phyloP scores from a whole-genome alignment of 2,888 invertebrate genomes.

The Lottia scabra region DNA sequence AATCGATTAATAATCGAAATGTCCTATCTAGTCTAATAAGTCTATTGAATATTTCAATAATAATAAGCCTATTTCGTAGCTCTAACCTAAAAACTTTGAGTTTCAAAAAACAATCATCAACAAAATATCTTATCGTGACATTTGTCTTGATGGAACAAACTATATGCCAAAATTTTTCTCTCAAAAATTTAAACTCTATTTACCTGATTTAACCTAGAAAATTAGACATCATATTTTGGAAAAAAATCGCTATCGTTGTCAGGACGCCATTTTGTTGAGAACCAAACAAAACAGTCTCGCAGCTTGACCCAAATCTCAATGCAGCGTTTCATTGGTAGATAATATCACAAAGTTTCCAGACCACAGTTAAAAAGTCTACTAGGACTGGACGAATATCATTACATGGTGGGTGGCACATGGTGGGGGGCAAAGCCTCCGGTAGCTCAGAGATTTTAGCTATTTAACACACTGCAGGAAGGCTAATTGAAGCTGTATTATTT shows the following conservation, averaged over 20 bases:
- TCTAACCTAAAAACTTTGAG: no score
- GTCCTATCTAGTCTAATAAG: not conserved
- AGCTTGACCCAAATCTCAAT: not conserved
- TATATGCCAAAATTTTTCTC: not conserved
- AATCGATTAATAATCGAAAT: no score
- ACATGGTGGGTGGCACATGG: no score
- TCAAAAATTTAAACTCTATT: not conserved
- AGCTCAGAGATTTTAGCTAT: no score
- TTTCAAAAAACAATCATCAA: not conserved
- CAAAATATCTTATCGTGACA: not conserved
- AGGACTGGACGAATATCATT: no score
- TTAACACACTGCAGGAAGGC: no score
- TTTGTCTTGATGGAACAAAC: not conserved
- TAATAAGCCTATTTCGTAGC: no score
- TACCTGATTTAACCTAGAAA: not conserved
- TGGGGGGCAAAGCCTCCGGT: no score
- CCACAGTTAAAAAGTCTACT: no score
- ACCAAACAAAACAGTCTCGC: constrained; percentile 24
- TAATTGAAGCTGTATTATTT: no score
- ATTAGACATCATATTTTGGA: not conserved
- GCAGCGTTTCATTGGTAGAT: no score
- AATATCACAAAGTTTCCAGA: no score
- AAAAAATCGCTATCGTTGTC: constrained; percentile 42
- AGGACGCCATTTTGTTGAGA: constrained; percentile 54
- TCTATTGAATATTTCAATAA: not conserved